phyloP scores from a whole-genome alignment of 37 sponge, comb jelly and placozoan genomes.

The Sycon ciliatum region DNA sequence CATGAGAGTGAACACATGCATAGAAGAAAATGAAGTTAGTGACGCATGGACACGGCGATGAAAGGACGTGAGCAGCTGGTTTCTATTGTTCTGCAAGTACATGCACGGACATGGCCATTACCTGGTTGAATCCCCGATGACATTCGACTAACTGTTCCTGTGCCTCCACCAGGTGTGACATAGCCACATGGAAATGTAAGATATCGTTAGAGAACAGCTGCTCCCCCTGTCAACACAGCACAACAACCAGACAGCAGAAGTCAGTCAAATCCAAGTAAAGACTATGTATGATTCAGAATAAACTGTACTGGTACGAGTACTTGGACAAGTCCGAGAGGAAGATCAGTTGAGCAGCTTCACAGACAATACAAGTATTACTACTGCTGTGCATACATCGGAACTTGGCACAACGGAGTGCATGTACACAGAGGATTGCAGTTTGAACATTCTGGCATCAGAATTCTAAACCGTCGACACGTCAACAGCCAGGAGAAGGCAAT shows the following conservation, averaged over 20 bases:
- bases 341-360: too few species aligned
- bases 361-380: too few species aligned
- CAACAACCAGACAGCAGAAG: not conserved
- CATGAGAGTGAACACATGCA: not conserved
- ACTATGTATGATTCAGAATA: too few species aligned
- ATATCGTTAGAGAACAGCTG: conserved; percentile 46
- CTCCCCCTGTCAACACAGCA: conserved; percentile 21
- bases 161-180: conserved; percentile 60
- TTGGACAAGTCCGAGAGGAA: too few species aligned
- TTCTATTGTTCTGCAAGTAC: not conserved
- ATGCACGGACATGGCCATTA: not conserved
- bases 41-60: too few species aligned
- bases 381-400: too few species aligned
- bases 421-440: too few species aligned
- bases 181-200: conserved; percentile 77
- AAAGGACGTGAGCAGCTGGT: not conserved
- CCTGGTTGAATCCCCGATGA: conserved; percentile 60
- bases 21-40: not conserved
- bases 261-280: not conserved
- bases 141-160: conserved; percentile 80
- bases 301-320: too few species aligned
- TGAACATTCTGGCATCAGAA: too few species aligned
- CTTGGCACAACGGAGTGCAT: too few species aligned
- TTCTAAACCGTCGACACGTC: too few species aligned
- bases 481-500: too few species aligned